A percentile compares a stretch with the other conserved stretches of the same genome.
phyloP scores from a whole-genome alignment of 1,140 invertebrate species.

The Linepithema humile region DNA sequence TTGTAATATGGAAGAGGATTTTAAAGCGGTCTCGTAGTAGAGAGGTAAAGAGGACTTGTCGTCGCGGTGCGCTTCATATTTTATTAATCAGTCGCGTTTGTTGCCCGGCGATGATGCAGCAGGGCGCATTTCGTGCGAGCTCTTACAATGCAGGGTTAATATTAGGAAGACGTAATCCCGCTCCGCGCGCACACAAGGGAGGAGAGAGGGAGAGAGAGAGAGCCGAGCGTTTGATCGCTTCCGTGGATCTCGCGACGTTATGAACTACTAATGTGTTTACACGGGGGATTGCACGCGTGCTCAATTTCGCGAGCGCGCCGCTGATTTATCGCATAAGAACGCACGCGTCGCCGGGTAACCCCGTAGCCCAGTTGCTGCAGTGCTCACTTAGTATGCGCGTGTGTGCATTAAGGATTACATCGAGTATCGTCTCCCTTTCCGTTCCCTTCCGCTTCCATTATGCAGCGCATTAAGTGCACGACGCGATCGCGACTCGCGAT shows the following conservation, averaged over 20 bases:
- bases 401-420: conserved; percentile 75
- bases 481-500: conserved; percentile 6
- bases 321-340: conserved; percentile 57
- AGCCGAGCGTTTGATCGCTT: conserved; percentile 40
- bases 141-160: conserved; percentile 53
- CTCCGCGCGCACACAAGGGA: conserved; percentile 19
- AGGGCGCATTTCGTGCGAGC: conserved; percentile 12
- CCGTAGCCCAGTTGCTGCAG: conserved; percentile 31
- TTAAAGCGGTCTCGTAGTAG: conserved; percentile 1
- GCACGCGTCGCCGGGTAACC: conserved; percentile 44
- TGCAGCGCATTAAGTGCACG: conserved; percentile 52
- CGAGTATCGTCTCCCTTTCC: conserved; percentile 41
- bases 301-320: conserved; percentile 52
- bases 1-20: conserved; percentile 13
- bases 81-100: conserved; percentile 44
- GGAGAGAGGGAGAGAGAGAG: neutral
- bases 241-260: conserved; percentile 50
- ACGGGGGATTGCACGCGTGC: conserved; percentile 55
- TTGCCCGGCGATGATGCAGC: neutral
- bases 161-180: conserved; percentile 46
- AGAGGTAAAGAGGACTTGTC: neutral
- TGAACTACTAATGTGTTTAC: conserved; percentile 58
- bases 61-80: conserved; percentile 26
- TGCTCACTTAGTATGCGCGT: conserved; percentile 19
- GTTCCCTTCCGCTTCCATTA: neutral